A percentile compares a stretch with the other conserved stretches of the same genome.
Conservation (phyloP, 1,140 invertebrate species). For the Euwallacea similis region DNA sequence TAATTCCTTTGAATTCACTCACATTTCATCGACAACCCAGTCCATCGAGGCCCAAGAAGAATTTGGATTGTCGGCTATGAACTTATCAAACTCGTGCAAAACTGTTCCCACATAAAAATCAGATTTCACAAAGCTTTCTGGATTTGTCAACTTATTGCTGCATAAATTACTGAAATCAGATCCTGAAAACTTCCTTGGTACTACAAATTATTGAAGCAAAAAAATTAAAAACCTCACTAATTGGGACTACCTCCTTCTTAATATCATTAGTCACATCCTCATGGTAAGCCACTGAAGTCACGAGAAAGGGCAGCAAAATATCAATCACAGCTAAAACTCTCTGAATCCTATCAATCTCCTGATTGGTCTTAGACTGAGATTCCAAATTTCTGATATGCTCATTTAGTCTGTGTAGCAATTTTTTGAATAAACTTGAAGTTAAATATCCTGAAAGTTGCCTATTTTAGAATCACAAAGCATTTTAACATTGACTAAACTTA, state of each 20-base stretch:
- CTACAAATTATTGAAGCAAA: neutral
- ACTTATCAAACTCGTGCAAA: constrained; percentile 59
- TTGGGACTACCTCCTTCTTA: constrained; percentile 52
- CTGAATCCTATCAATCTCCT: constrained; percentile 44
- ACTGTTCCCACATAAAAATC: constrained; percentile 56
- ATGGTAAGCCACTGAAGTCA: constrained; percentile 57
- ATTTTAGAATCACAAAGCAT: constrained; percentile 2
- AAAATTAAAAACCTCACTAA: constrained; percentile 51
- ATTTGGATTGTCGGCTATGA: constrained; percentile 52
- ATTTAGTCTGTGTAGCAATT: constrained; percentile 46
- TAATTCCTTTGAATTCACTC: constrained; percentile 39
- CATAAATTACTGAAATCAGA: constrained; percentile 54
- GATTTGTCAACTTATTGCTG: constrained; percentile 57
- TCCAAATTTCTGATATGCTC: constrained; percentile 44
- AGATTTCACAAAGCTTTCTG: constrained; percentile 57
- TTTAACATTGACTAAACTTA: constrained; percentile 20
- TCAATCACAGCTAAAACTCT: constrained; percentile 54
- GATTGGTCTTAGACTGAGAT: constrained; percentile 43
- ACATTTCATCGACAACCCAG: constrained; percentile 61
- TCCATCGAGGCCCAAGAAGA: constrained; percentile 59
- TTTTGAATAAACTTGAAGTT: constrained; percentile 44
- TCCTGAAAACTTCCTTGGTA: constrained; percentile 49
- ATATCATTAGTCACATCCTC: constrained; percentile 53
- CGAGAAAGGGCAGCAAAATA: constrained; percentile 58
- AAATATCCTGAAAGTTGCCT: constrained; percentile 33